Evolutionary conservation across 30 jellyfish, hydroid and myxozoan genomes (phyloP), one percentile per base, ranked within the genome.

Genomic region (Turritopsis dohrnii): DNA sequence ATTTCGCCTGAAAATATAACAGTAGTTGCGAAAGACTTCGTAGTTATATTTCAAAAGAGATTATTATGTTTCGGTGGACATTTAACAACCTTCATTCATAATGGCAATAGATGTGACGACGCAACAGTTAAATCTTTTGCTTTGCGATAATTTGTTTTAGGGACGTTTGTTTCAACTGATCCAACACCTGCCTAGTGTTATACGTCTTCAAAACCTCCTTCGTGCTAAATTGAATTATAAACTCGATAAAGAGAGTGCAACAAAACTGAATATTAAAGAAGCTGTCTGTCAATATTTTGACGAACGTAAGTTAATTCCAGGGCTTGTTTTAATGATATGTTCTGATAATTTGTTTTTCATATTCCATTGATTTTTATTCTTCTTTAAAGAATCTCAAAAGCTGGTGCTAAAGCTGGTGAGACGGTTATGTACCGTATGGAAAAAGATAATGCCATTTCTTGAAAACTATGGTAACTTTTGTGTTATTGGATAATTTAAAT

Each of bases 141-240:
- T n/a, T n/a, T n/a, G n/a, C n/a, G n/a, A n/a, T n/a, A n/a, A n/a
- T n/a, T n/a, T n/a, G n/a, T 73, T 31, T 22, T 65, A 83, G 96
- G 96, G 74, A 71, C 30, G 53, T 13, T 25, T 80, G 19, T 54
- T 88, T 52, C 66, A 85, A 4, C 52, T 71, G 76, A 71, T 88
- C 0, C 83, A 76, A 21, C 77, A 54, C 16, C 53, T 88, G 83
- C 96, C 96, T 20, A 83, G 71, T 21, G 71, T 83, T 28, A 52
- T 83, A 17, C 79, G 72, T 29, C 41, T 88, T 81, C 92, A 88
- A 54, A 74, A 71, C n/a, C 60, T 88, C 73, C 1, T 88, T 86
- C 77, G 80, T 52, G 69, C 66, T 1, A 28, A 53, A 19, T 85
- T 75, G 8, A 79, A 79, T 28, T 60, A 74, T 24, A 54, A 76